Base-by-base conservation (phyloP, 1,140 invertebrate species). In the Penaeus indicus region DNA sequence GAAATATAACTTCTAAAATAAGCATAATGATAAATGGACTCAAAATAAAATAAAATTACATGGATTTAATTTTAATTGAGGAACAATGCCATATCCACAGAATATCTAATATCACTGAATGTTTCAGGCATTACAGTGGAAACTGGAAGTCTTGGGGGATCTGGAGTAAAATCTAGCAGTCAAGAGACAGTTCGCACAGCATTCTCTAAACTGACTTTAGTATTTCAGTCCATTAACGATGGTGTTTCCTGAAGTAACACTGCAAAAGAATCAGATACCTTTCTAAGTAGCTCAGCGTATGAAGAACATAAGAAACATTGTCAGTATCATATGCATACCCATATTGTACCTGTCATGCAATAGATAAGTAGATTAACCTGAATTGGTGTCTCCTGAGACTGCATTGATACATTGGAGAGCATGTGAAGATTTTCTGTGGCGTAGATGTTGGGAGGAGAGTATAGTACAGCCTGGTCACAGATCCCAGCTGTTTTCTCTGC, bases 401-500 rank as follows among this genome's bases (percentile, higher is more conserved):
- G 78, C 62, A 81, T 86, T 86, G n/a, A 86, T n/a, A 86, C 80
- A 62, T 54, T 80, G 80, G 77, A 61, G 22, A 86, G 42, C 10
- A 86, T 63, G 42, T 86, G 78, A n/a, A 86, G 11, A 77, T 72
- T 42, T 86, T 77, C 32, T n/a, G n/a, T 4, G 64, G 19, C 79
- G 85, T 42, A 86, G 32, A 42, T 86, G 85, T 72, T 77, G 63
- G 27, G 42, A 21, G 32, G 85, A 47, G 85, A 86, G 61, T 86
- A 86, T 13, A 86, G 78, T 25, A 27, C 77, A 60, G n/a, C 42
- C 67, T 86, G 18, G 42, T 69, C 54, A 86, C 85, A n/a, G 27
- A 42, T 13, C 80, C 85, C 32, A 86, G 60, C n/a, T 86, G 85
- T n/a, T n/a, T 64, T 86, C 85, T 67, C 79, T 86, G 22, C 85